Base-by-base conservation (phyloP, 2,888 invertebrate genomes). In the Lathronympha strigana region DNA sequence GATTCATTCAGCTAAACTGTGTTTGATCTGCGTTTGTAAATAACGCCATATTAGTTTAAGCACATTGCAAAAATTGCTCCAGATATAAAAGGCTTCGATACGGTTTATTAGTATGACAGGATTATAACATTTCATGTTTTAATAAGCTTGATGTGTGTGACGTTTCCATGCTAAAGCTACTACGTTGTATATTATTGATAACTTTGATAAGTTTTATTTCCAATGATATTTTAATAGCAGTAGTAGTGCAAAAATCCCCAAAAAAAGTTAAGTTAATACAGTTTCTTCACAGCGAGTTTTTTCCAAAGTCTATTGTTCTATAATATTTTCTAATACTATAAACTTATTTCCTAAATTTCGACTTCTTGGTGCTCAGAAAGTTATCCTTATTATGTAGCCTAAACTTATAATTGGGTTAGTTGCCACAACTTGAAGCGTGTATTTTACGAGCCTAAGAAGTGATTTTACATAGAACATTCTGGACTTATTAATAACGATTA, bases 371-470 rank as follows among this genome's bases (percentile, higher is more conserved):
- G 40, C 55, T 45, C 45, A 60, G 21, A 60, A 60, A 64, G 57
- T 63, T 58, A 45, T 25, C 45, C 58, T 45, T 53, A 51, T 58
- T 58, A 58, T 64, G 45, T 19, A 47, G 51, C 58, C 58, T 28
- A 40, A 63, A 63, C 63, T 64, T 64, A 60, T 60, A 64, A 64
- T 64, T 64, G 51, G 58, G 58, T 51, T 58, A 64, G 58, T 64
- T 64, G 17, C 43, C 53, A 2, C 33, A 53, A 53, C 36, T 64
- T 50, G 49, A 49, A 28, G 36, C 51, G 19, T 53, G 50, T 58
- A 50, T 63, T 57, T 51, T 25, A 36, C 31, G 31, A 63, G 51
- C 33, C 57, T 51, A 45, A 64, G 57, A 38, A 51, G 25, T 45
- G 63, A 40, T 53, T 51, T 19, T 17, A 51, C 33, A 43, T 51